Percentiles rank a stretch among this genome's conserved stretches.
phyloP scores from a whole-genome alignment of 2,888 invertebrate genomes.

The Andrena dorsata region DNA sequence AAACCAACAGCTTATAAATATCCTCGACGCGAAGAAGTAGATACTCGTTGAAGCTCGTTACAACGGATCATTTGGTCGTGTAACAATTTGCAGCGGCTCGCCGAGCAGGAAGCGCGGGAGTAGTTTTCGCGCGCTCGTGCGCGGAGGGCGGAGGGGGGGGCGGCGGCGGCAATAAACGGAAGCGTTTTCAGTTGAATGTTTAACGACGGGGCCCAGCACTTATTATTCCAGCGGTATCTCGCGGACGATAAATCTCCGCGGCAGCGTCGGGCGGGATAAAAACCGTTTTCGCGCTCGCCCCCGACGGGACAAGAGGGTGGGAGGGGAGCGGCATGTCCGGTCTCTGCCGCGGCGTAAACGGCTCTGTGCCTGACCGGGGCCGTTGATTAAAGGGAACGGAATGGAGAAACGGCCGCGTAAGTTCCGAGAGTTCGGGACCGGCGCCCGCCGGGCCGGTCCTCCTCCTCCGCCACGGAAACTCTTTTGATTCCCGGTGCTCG shows the following conservation, averaged over 20 bases:
- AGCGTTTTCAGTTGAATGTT: conserved; percentile 38
- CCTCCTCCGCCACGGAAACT: conserved; percentile 37
- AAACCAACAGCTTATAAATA: neutral
- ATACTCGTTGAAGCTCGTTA: neutral
- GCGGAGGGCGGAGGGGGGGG: neutral
- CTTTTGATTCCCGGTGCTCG: conserved; percentile 61
- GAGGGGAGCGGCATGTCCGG: conserved; percentile 4
- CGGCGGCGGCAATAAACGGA: conserved; percentile 40
- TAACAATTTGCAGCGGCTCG: conserved; percentile 25
- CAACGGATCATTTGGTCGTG: no score
- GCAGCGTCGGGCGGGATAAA: conserved; percentile 28
- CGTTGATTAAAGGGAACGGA: conserved; percentile 62
- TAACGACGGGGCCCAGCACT: conserved; percentile 21
- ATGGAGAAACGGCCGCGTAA: conserved; percentile 58
- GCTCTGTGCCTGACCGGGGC: conserved; percentile 48
- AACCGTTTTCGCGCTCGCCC: conserved; percentile 51
- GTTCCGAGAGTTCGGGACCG: conserved; percentile 51
- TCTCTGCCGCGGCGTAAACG: conserved; percentile 48
- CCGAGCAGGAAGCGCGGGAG: conserved; percentile 15
- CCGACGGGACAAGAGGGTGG: conserved; percentile 45
- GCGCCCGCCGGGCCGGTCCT: neutral
- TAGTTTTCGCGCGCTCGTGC: conserved; percentile 1
- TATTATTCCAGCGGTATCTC: conserved; percentile 50
- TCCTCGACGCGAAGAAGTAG: neutral
- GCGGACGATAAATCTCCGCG: conserved; percentile 51